These are phyloP conservation scores for Pteronura brasiliensis DNA, from an alignment of 2,113 vertebrate genomes.

Conservation along the genomic window DNA sequence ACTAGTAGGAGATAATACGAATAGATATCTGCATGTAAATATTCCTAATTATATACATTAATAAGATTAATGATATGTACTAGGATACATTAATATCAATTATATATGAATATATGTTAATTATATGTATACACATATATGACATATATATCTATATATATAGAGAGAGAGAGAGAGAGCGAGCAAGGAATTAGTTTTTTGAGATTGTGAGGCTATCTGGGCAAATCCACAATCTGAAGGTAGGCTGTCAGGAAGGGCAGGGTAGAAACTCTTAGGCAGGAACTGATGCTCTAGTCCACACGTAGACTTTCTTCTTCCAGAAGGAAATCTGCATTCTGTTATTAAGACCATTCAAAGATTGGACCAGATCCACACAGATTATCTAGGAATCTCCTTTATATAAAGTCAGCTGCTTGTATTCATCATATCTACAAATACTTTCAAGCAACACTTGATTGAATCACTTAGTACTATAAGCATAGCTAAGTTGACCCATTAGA, in stretches of 20 bases:
- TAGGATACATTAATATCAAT: neutral
- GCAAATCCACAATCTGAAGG: neutral
- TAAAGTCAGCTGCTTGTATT: neutral
- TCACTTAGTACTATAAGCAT: neutral
- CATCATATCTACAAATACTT: neutral
- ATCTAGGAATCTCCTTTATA: neutral
- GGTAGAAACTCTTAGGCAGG: neutral
- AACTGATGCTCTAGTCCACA: neutral
- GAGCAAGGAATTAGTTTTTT: neutral
- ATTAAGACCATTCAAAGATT: neutral
- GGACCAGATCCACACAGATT: neutral
- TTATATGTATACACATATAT: neutral
- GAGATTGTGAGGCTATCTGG: neutral
- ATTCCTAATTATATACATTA: neutral
- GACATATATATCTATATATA: neutral
- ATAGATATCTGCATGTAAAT: neutral
- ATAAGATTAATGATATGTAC: neutral
- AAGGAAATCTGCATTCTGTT: neutral
- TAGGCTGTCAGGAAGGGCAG: neutral
- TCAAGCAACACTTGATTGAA: neutral
- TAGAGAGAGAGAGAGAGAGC: neutral
- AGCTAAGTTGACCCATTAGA: neutral
- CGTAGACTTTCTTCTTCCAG: neutral
- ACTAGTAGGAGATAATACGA: neutral
- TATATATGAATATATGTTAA: neutral